Conservation (phyloP, 2,797 vertebrate genomes). For the Bradypus variegatus region DNA sequence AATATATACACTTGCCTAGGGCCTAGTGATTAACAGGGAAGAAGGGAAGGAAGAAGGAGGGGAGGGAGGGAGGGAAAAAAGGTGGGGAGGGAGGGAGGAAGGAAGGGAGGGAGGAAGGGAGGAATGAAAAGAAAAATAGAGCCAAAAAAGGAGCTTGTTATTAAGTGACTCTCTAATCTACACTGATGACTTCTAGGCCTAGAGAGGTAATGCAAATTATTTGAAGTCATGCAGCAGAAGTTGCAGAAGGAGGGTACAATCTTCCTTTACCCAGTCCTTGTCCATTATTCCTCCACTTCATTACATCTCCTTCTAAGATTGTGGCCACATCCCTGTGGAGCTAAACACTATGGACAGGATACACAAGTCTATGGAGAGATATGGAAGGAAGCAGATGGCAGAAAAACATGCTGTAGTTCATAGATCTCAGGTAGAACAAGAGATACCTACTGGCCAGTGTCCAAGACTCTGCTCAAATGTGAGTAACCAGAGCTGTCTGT, state of each 20-base stretch:
- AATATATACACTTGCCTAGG: not conserved
- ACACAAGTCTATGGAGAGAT: not conserved
- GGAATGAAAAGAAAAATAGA: not conserved
- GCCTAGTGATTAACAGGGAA: not conserved
- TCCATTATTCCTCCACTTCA: not conserved
- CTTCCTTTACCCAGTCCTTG: not conserved
- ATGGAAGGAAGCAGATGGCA: accelerated
- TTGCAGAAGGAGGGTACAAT: not conserved
- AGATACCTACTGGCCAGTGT: not conserved
- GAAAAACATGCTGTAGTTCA: not conserved
- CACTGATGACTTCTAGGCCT: not conserved
- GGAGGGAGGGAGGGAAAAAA: no score
- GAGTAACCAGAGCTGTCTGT: not conserved
- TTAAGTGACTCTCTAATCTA: not conserved
- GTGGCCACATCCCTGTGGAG: not conserved
- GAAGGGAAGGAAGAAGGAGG: no score
- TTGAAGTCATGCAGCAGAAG: not conserved
- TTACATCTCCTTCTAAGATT: not conserved
- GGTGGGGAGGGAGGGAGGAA: no score
- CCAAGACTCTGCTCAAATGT: not conserved
- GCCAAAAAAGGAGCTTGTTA: not conserved
- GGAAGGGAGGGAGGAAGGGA: no score
- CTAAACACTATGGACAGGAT: not conserved
- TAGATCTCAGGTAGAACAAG: not conserved
- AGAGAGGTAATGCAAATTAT: not conserved